Evolutionary conservation across 2,888 invertebrate genomes (phyloP).

Genomic region (Caenorhabditis angaria): DNA sequence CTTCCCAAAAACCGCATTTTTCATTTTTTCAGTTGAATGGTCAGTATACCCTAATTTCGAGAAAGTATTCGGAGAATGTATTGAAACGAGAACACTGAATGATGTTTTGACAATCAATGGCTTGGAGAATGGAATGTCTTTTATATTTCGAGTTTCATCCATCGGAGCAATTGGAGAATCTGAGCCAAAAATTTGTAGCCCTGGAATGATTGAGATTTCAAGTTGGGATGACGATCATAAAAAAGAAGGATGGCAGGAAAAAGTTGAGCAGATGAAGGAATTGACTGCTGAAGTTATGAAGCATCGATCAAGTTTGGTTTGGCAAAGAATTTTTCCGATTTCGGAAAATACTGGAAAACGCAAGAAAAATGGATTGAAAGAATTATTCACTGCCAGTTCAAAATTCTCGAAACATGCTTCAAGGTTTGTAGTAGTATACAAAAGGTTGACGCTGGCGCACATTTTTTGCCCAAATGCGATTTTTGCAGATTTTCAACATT

Average conservation of each 20-base stretch:
- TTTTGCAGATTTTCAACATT: no score
- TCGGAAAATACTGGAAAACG: constrained; percentile 44
- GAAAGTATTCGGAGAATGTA: constrained; percentile 77
- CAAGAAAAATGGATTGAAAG: constrained; percentile 79
- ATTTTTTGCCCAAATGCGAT: no score
- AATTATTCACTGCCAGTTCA: constrained; percentile 91
- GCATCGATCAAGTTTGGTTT: constrained; percentile 61
- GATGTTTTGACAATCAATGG: constrained; percentile 24
- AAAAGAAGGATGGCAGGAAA: constrained; percentile 46
- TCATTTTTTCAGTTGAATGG: constrained; percentile 85
- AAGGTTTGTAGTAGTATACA: no score
- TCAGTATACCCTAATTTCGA: constrained; percentile 86
- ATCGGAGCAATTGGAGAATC: constrained; percentile 94
- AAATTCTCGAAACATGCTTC: constrained; percentile 93
- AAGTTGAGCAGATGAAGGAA: constrained; percentile 42
- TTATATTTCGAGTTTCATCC: constrained; percentile 85
- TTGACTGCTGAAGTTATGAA: constrained; percentile 62
- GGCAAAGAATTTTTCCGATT: constrained; percentile 66
- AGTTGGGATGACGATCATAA: constrained; percentile 62
- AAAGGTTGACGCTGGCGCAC: no score
- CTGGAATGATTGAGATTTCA: constrained; percentile 83
- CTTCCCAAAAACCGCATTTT: neutral
- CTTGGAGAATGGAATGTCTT: constrained; percentile 31
- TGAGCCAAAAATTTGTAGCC: constrained; percentile 81
- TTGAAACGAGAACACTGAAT: constrained; percentile 22